Evolutionary conservation across 2,888 invertebrate genomes (phyloP).

Genomic region (Agapetus fuscipes): DNA sequence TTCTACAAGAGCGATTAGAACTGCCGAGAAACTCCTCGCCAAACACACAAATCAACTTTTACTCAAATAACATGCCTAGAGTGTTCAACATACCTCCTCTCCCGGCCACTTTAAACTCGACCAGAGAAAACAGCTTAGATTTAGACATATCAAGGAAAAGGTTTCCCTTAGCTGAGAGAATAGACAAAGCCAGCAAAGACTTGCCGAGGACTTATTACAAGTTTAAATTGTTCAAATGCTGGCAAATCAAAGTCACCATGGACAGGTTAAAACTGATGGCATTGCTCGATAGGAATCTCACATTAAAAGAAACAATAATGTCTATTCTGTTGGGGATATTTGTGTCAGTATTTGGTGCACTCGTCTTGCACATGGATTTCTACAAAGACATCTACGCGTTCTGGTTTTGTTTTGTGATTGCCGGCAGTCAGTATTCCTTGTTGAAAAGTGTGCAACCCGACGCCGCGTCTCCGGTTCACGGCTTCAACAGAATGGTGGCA

Average conservation of each 20-base stretch:
- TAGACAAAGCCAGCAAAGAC: conserved; percentile 43
- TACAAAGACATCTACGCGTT: conserved; percentile 90
- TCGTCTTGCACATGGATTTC: conserved; percentile 72
- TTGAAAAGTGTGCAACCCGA: conserved; percentile 98
- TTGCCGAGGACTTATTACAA: conserved; percentile 62
- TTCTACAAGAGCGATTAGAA: conserved; percentile 28
- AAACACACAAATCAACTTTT: conserved; percentile 42
- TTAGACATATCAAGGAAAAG: conserved; percentile 44
- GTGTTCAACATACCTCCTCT: conserved; percentile 28
- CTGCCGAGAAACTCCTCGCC: conserved; percentile 31
- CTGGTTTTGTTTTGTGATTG: conserved; percentile 95
- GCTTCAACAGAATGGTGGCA: conserved; percentile 90
- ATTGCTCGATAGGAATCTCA: conserved; percentile 85
- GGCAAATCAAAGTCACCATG: conserved; percentile 73
- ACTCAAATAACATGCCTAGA: conserved; percentile 34
- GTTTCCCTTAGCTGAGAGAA: conserved; percentile 47
- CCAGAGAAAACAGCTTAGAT: conserved; percentile 48
- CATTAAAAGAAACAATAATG: conserved; percentile 68
- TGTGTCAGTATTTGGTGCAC: conserved; percentile 79
- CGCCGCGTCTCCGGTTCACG: conserved; percentile 96
- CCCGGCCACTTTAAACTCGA: conserved; percentile 43
- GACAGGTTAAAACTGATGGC: conserved; percentile 89
- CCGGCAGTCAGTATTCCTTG: conserved; percentile 94
- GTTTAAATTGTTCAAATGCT: conserved; percentile 56
- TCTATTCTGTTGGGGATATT: conserved; percentile 74